Evolutionary conservation across 2,797 vertebrate genomes (phyloP).

Genomic region (Hippopotamyrus pictus): DNA sequence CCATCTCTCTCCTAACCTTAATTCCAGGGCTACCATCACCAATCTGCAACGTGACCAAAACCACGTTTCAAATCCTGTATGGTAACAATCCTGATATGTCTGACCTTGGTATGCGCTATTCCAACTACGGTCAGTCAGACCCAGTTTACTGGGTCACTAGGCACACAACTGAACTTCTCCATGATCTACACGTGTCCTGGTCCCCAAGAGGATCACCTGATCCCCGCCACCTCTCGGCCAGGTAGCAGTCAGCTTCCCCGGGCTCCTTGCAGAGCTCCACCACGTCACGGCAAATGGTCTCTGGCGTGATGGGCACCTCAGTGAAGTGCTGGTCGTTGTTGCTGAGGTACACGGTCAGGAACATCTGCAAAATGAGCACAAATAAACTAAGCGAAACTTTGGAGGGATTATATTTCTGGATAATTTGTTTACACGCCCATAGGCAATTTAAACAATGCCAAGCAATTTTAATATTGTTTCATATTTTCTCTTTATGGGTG

Average conservation of each 20-base stretch:
- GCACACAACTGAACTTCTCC: not conserved
- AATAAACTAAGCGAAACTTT: not conserved
- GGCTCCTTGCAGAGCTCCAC: constrained; percentile 94
- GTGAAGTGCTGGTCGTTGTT: constrained; percentile 98
- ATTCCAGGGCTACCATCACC: not conserved
- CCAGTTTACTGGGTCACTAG: not conserved
- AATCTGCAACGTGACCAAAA: not conserved
- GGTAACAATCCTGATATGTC: not conserved
- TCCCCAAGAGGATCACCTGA: constrained; percentile 67
- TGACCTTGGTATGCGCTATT: not conserved
- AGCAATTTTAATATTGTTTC: not conserved
- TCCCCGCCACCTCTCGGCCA: constrained; percentile 89
- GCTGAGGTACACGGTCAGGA: constrained; percentile 96
- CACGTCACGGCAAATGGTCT: constrained; percentile 86
- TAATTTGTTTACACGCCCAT: not conserved
- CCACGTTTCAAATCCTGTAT: not conserved
- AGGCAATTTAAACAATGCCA: not conserved
- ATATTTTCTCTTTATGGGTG: constrained; percentile 1
- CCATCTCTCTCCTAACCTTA: not conserved
- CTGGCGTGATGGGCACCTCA: constrained; percentile 91
- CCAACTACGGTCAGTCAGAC: not conserved
- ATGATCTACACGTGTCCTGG: not conserved
- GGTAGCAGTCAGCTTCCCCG: constrained; percentile 81
- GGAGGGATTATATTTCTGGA: not conserved
- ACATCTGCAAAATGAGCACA: constrained; percentile 71